phyloP scores from a whole-genome alignment of 2,797 vertebrate genomes.

The Myotis planiceps region DNA sequence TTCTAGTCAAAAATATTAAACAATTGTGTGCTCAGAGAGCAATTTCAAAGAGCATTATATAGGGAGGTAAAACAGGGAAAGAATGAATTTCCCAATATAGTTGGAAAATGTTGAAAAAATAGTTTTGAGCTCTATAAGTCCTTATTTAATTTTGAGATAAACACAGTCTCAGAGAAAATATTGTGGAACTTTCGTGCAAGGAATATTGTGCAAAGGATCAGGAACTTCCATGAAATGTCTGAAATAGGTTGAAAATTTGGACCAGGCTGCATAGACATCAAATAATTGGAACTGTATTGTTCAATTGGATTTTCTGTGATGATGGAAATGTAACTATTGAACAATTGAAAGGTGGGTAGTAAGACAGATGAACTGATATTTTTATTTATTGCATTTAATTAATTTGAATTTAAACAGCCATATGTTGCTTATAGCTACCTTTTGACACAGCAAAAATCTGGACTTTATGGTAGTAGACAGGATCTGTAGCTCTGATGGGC shows the following conservation, averaged over 20 bases:
- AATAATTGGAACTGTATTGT: background rate
- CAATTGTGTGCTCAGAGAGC: background rate
- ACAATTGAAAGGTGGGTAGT: background rate
- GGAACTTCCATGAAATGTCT: background rate
- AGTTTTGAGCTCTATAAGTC: background rate
- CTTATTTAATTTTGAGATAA: background rate
- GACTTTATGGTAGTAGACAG: background rate
- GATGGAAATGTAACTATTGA: background rate
- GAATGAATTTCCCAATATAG: background rate
- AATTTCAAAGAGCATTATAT: background rate
- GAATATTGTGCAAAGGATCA: background rate
- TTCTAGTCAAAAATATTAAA: background rate
- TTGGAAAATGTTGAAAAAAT: background rate
- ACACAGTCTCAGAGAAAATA: background rate
- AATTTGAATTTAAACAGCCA: background rate
- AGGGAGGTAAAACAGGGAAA: background rate
- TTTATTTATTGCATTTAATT: background rate
- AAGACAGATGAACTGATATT: background rate
- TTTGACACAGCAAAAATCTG: background rate
- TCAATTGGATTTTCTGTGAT: background rate
- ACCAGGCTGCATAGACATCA: background rate
- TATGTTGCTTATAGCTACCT: background rate
- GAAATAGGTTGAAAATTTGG: background rate
- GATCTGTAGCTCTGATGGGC: background rate
- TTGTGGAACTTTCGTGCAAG: background rate